phyloP scores from a whole-genome alignment of 2,113 vertebrate species.

The Bombycilla garrulus region DNA sequence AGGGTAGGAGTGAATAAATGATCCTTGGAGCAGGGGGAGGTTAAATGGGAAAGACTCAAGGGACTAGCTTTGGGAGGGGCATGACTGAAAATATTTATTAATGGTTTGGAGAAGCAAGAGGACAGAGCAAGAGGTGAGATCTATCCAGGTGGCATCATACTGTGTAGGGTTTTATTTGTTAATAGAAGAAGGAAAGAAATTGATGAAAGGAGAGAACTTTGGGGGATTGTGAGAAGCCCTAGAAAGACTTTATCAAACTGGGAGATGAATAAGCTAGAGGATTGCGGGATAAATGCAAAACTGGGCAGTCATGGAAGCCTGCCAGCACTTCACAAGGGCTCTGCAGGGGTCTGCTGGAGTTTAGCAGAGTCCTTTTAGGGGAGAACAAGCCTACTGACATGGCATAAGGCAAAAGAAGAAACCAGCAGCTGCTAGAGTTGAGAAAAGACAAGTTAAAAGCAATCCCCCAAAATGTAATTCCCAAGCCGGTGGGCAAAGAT shows the following conservation, averaged over 20 bases:
- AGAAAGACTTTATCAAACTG: not conserved
- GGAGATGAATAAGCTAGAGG: not conserved
- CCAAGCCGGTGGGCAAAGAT: not conserved
- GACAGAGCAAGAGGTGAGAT: conserved; percentile 22
- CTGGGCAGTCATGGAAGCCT: not conserved
- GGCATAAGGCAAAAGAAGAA: not conserved
- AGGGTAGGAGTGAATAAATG: conserved; percentile 18
- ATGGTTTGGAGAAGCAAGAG: not conserved
- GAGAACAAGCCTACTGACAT: not conserved
- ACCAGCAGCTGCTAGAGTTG: not conserved
- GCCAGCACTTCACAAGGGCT: not conserved
- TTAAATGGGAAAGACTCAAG: not conserved
- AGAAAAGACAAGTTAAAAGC: not conserved
- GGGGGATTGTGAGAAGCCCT: not conserved
- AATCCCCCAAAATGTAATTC: not conserved
- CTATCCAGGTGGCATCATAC: not conserved
- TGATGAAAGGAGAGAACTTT: not conserved
- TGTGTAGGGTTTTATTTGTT: not conserved
- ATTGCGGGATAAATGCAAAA: not conserved
- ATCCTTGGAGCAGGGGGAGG: not conserved
- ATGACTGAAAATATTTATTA: conserved; percentile 40
- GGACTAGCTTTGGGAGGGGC: not conserved
- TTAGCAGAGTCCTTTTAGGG: not conserved
- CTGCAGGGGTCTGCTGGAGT: not conserved
- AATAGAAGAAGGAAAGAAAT: not conserved